phyloP scores from a whole-genome alignment of 2,888 invertebrate genomes.

The Tiliacea citrago region DNA sequence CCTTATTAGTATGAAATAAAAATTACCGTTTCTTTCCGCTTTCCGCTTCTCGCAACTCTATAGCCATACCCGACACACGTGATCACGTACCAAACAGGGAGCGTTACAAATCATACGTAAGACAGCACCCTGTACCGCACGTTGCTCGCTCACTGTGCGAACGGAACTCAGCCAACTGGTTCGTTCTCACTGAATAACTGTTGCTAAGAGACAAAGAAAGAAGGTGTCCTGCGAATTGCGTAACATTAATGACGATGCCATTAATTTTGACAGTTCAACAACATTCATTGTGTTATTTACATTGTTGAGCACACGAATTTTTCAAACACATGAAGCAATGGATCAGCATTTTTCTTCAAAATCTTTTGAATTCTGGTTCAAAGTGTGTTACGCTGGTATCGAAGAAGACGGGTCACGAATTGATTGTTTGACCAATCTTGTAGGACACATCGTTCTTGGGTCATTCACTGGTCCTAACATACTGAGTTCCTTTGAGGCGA shows the following conservation, averaged over 20 bases:
- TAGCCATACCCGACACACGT: slow-evolving; percentile 56
- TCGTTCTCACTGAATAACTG: slow-evolving; percentile 32
- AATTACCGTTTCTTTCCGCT: not conserved
- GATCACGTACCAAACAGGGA: slow-evolving; percentile 84
- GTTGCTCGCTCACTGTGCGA: slow-evolving; percentile 64
- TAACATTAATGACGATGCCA: not conserved
- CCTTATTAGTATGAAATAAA: not conserved
- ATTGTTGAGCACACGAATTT: too few relatives aligned
- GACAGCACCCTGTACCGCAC: slow-evolving; percentile 73
- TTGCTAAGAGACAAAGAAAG: slow-evolving; percentile 10
- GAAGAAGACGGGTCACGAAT: not conserved
- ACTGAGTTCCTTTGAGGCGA: not conserved
- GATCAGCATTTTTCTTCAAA: not conserved
- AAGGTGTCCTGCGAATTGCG: not conserved
- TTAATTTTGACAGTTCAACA: not conserved
- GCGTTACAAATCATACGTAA: slow-evolving; percentile 88
- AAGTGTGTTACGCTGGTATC: not conserved
- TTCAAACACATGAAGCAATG: not conserved
- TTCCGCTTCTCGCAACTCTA: slow-evolving; percentile 50
- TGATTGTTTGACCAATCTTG: not conserved
- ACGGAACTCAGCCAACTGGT: slow-evolving; percentile 46
- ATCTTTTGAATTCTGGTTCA: not conserved
- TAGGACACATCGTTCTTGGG: not conserved
- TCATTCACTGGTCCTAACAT: not conserved
- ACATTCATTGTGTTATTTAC: not conserved